Evolutionary conservation across 2,888 invertebrate species (phyloP).

Genomic region (Drosophila prolongata): DNA sequence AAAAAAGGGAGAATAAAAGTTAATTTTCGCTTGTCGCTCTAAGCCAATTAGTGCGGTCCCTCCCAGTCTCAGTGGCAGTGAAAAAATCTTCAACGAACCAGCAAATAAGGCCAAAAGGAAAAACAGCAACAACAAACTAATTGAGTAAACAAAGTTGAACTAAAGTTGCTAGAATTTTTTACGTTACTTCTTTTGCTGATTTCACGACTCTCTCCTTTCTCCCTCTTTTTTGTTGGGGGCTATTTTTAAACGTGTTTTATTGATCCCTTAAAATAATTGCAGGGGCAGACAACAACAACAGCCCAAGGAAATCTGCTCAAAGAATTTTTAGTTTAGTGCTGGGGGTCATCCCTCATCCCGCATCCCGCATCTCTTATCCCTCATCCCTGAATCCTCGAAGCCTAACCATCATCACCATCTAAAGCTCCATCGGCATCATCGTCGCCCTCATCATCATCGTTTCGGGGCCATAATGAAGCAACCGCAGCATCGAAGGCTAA

Average conservation of each 20-base stretch:
- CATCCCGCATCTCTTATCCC: not conserved
- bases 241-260: slow-evolving; percentile 78
- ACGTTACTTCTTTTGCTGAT: slow-evolving; percentile 34
- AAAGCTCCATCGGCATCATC: slow-evolving; percentile 3
- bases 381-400: not conserved
- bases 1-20: slow-evolving; percentile 69
- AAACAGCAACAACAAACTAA: slow-evolving; percentile 51
- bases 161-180: slow-evolving; percentile 51
- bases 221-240: slow-evolving; percentile 37
- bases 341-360: slow-evolving; percentile 1
- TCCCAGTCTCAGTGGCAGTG: not conserved
- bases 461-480: slow-evolving; percentile 62
- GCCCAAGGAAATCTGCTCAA: slow-evolving; percentile 61
- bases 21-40: slow-evolving; percentile 80
- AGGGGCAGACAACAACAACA: slow-evolving; percentile 42
- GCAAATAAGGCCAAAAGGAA: slow-evolving; percentile 64
- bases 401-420: slow-evolving; percentile 4
- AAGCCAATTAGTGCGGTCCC: slow-evolving; percentile 72
- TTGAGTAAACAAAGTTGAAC: slow-evolving; percentile 72
- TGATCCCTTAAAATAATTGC: slow-evolving; percentile 75
- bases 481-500: slow-evolving; percentile 57
- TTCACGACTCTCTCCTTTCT: slow-evolving; percentile 16
- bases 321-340: slow-evolving; percentile 50
- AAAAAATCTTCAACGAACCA: slow-evolving; percentile 59
- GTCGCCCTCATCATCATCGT: slow-evolving; percentile 7